Percentiles rank a stretch among this genome's conserved stretches.
phyloP scores from a whole-genome alignment of 1,140 invertebrate genomes.

The Drosophila miranda region DNA sequence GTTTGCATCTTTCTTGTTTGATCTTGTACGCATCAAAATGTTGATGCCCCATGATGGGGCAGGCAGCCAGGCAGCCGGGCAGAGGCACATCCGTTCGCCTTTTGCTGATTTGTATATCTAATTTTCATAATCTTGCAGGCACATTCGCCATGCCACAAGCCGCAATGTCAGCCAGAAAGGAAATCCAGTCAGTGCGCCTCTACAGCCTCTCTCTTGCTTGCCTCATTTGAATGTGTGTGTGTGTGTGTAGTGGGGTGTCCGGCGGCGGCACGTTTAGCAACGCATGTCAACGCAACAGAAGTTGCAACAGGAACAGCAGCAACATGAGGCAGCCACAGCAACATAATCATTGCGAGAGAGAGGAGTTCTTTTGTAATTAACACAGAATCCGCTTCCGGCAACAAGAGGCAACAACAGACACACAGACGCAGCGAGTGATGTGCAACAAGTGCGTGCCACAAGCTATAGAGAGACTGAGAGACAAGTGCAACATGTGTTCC shows the following conservation, averaged over 20 bases:
- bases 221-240: conserved; percentile 70
- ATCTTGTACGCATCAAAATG: conserved; percentile 63
- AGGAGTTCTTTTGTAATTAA: conserved; percentile 67
- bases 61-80: conserved; percentile 17
- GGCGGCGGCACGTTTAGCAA: conserved; percentile 72
- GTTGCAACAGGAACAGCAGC: conserved; percentile 29
- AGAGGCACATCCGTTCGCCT: conserved; percentile 62
- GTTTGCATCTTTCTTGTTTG: conserved; percentile 31
- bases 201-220: conserved; percentile 6
- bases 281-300: conserved; percentile 75
- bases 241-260: not conserved
- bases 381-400: conserved; percentile 76
- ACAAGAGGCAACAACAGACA: conserved; percentile 27
- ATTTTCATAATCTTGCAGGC: conserved; percentile 77
- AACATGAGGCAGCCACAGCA: conserved; percentile 33
- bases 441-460: conserved; percentile 60
- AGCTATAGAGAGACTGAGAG: conserved; percentile 20
- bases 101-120: conserved; percentile 81
- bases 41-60: conserved; percentile 55
- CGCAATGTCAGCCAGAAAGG: conserved; percentile 55
- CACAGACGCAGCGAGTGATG: not conserved
- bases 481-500: conserved; percentile 67
- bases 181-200: conserved; percentile 57
- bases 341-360: conserved; percentile 45
- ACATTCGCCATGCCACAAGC: conserved; percentile 58